Percentiles rank a stretch among this genome's conserved stretches.
These are phyloP conservation scores for Microctenopoma lineatum DNA, from an alignment of 2,797 vertebrate genomes.

Conservation along the genomic window DNA sequence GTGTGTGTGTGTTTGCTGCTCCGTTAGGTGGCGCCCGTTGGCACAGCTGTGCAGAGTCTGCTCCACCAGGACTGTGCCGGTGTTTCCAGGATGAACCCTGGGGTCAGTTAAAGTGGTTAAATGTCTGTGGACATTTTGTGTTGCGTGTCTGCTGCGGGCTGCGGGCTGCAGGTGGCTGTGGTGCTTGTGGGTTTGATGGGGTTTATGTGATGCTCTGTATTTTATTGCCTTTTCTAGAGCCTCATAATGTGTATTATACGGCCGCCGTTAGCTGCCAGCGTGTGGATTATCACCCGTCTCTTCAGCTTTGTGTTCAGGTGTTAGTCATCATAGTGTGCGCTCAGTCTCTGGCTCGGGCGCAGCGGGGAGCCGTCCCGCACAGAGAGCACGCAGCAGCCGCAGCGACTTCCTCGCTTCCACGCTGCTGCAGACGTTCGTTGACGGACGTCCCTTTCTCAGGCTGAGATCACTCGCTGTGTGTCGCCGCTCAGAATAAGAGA, in stretches of 20 bases:
- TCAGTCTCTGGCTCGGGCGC: no score
- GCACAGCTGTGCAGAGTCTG: no score
- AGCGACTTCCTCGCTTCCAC: no score
- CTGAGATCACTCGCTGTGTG: no score
- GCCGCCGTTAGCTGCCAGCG: constrained; percentile 28
- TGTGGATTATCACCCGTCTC: constrained; percentile 28
- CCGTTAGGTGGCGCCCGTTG: constrained; percentile 9
- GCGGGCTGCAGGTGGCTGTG: neutral
- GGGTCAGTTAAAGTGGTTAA: no score
- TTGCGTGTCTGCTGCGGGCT: neutral
- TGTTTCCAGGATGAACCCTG: no score
- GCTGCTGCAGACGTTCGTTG: no score
- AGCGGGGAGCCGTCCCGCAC: no score
- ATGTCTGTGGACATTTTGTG: neutral
- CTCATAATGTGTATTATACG: constrained; percentile 37
- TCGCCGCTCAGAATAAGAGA: no score
- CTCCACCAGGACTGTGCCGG: no score
- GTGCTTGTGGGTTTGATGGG: constrained; percentile 21
- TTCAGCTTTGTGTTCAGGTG: constrained; percentile 11
- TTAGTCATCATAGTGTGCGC: constrained; percentile 16
- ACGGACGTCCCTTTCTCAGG: no score
- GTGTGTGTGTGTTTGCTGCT: neutral
- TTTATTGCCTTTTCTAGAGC: constrained; percentile 40
- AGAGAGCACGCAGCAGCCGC: no score
- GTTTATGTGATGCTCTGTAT: constrained; percentile 40